These are phyloP conservation scores for Tragelaphus strepsiceros DNA, from an alignment of 2,113 vertebrate genomes.

Conservation along the genomic window DNA sequence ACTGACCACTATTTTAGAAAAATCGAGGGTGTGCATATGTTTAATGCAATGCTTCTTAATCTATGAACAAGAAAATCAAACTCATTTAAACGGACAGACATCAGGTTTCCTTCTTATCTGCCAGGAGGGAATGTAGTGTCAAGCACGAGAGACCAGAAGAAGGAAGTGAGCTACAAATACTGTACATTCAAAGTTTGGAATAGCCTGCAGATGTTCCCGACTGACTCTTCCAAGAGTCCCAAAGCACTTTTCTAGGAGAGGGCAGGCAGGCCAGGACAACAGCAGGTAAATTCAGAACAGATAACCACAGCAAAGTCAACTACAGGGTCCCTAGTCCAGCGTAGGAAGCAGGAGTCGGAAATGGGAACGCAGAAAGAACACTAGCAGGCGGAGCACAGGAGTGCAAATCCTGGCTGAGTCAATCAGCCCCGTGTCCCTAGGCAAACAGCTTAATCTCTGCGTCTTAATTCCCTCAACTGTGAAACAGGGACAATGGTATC, in stretches of 20 bases:
- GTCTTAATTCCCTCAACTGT: not conserved
- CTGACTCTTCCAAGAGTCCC: not conserved
- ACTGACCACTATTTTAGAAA: not conserved
- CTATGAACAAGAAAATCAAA: not conserved
- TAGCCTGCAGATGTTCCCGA: not conserved
- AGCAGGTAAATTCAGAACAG: not conserved
- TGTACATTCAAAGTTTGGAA: not conserved
- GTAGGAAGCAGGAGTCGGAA: not conserved
- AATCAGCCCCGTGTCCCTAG: fast-evolving
- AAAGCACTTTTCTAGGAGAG: not conserved
- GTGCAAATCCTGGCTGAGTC: not conserved
- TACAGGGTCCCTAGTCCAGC: not conserved
- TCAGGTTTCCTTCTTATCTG: not conserved
- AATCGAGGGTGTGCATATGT: not conserved
- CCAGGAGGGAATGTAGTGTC: not conserved
- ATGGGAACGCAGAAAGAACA: not conserved
- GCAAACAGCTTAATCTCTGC: not conserved
- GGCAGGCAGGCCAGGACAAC: not conserved
- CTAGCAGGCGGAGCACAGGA: not conserved
- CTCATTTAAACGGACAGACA: not conserved
- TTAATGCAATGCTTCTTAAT: not conserved
- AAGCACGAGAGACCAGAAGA: not conserved
- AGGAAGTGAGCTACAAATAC: not conserved
- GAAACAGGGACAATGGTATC: not conserved
- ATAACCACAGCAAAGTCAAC: not conserved